A percentile compares a stretch with the other conserved stretches of the same genome.
Conservation (phyloP, 2,888 invertebrate genomes). For the Mesochorus sp. region DNA sequence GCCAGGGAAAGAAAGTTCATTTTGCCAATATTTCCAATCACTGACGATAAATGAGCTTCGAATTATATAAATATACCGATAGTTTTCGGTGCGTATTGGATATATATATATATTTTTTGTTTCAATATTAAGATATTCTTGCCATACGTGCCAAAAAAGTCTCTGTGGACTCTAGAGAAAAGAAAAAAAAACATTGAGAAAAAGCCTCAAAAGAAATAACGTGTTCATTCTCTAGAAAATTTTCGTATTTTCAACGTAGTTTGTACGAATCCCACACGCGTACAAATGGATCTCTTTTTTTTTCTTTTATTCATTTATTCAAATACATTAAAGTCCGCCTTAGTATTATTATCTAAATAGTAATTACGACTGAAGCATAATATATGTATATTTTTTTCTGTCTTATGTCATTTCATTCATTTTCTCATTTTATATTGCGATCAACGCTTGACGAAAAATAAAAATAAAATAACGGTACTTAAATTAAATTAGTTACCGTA, state of each 20-base stretch:
- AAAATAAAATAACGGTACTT: slow-evolving; percentile 44
- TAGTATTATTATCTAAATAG: slow-evolving; percentile 44
- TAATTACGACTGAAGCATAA: slow-evolving; percentile 11
- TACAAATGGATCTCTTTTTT: slow-evolving; percentile 46
- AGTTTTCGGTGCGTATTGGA: not conserved
- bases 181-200: too few relatives aligned
- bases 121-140: slow-evolving; percentile 2
- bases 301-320: slow-evolving; percentile 42
- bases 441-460: not conserved
- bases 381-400: slow-evolving; percentile 33
- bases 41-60: slow-evolving; percentile 49
- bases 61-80: slow-evolving; percentile 2
- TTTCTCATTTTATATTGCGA: slow-evolving; percentile 2
- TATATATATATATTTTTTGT: not conserved
- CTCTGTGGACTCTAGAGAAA: not conserved
- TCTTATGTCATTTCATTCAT: not conserved
- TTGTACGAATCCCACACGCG: not conserved
- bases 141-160: slow-evolving; percentile 1
- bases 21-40: slow-evolving; percentile 73
- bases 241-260: slow-evolving; percentile 12
- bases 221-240: too few relatives aligned
- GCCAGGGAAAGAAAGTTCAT: slow-evolving; percentile 80
- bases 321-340: slow-evolving; percentile 52
- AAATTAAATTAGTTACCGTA: slow-evolving; percentile 29
- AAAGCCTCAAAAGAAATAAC: too few relatives aligned